Percentiles rank a stretch among this genome's conserved stretches.
phyloP scores from a whole-genome alignment of 2,888 invertebrate species.

The Drosophila fulvimacula region DNA sequence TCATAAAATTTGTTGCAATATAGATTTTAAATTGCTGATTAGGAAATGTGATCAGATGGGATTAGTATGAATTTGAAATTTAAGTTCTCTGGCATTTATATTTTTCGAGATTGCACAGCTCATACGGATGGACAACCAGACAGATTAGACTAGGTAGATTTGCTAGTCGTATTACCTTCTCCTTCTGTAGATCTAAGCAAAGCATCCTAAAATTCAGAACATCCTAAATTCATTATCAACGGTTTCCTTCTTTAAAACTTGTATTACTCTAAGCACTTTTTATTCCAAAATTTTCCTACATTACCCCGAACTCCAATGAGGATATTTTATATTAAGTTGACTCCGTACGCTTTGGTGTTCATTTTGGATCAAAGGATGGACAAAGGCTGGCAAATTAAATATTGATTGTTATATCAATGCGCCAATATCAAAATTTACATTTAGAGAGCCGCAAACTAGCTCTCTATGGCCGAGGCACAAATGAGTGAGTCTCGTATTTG shows the following conservation, averaged over 20 bases:
- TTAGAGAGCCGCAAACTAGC: constrained; percentile 64
- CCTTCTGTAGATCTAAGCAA: background rate
- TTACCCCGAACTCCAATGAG: background rate
- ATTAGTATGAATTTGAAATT: no score
- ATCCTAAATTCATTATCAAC: background rate
- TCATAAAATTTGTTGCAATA: no score
- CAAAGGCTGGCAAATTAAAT: constrained; percentile 71
- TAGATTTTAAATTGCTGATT: no score
- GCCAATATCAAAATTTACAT: constrained; percentile 71
- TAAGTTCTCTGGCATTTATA: no score
- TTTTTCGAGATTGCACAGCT: no score
- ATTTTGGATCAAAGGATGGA: constrained; percentile 24
- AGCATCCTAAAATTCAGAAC: background rate
- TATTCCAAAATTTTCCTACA: background rate
- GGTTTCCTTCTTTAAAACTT: background rate
- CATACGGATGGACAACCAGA: no score
- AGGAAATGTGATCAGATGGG: no score
- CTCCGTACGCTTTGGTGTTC: background rate
- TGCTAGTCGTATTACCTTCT: no score
- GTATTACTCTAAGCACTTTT: background rate
- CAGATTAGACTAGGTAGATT: no score
- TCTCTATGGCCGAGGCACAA: constrained; percentile 30
- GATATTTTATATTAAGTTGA: constrained; percentile 2
- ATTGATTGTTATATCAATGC: constrained; percentile 80
- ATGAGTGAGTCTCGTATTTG: constrained; percentile 42